Conservation (phyloP, 2,888 invertebrate species). For the Ellobium chinense region DNA sequence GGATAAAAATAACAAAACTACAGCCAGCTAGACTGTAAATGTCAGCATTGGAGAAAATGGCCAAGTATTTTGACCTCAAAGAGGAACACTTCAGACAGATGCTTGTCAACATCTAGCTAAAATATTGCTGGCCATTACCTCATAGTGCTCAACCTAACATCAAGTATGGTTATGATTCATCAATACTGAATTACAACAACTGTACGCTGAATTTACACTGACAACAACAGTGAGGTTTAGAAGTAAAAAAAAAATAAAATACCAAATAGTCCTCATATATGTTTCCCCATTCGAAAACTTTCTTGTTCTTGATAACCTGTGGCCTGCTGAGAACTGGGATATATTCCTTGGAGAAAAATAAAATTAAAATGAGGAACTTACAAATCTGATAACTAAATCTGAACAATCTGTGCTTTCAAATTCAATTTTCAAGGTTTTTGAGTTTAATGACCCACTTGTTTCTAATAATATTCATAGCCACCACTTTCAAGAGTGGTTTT, state of each 20-base stretch:
- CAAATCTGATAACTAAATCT: neutral
- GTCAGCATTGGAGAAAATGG: no score
- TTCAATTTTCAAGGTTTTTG: neutral
- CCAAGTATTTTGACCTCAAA: no score
- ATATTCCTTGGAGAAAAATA: conserved; percentile 76
- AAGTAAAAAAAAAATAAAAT: conserved; percentile 36
- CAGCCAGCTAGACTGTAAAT: no score
- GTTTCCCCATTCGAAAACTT: conserved; percentile 72
- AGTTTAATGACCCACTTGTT: neutral
- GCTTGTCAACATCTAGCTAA: no score
- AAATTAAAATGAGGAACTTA: no score
- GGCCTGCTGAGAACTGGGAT: conserved; percentile 78
- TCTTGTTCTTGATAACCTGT: conserved; percentile 72
- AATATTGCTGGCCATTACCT: neutral
- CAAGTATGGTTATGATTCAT: neutral
- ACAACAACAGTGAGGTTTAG: neutral
- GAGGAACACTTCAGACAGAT: no score
- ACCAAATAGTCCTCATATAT: conserved; percentile 72
- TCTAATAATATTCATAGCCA: no score
- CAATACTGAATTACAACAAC: neutral
- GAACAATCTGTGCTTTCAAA: neutral
- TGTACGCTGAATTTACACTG: neutral
- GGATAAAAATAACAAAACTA: no score
- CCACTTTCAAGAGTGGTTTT: no score
- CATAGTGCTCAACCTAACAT: neutral